Evolutionary conservation across 53 echinoderm and acorn worm species (phyloP).

Genomic region (Stichopus horrens): DNA sequence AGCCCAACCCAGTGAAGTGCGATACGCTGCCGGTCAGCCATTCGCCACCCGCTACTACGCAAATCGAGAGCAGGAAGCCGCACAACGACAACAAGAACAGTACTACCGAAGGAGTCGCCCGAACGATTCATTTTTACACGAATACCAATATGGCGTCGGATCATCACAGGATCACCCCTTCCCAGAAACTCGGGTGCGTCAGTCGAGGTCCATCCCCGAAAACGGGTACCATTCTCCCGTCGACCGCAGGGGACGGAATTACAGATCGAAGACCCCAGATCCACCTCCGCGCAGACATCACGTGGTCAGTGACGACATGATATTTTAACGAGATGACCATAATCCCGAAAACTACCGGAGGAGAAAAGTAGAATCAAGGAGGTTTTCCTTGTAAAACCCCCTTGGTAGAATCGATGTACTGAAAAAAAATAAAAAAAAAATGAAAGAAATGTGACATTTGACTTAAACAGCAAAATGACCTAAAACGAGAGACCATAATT

Average conservation of each 20-base stretch:
- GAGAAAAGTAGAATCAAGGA: too few relatives aligned
- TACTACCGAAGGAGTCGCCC: conserved; percentile 15
- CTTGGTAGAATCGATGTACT: too few relatives aligned
- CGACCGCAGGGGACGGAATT: not conserved
- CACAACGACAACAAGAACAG: conserved; percentile 15
- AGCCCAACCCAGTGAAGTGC: not conserved
- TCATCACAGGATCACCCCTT: not conserved
- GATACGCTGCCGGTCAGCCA: conserved; percentile 3
- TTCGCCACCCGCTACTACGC: conserved; percentile 25
- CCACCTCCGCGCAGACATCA: conserved; percentile 23
- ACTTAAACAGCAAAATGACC: too few relatives aligned
- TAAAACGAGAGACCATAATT: too few relatives aligned
- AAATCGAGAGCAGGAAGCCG: conserved; percentile 1
- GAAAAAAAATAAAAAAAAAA: too few relatives aligned
- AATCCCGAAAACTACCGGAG: too few relatives aligned
- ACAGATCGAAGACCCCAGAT: conserved; percentile 16
- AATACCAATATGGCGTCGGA: conserved; percentile 11
- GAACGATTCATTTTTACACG: conserved; percentile 33
- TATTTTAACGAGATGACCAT: not conserved
- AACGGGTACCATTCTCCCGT: not conserved
- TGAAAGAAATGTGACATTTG: too few relatives aligned
- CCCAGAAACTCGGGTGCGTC: not conserved
- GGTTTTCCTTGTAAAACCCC: too few relatives aligned
- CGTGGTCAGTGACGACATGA: conserved; percentile 38
- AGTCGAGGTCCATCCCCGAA: not conserved